phyloP scores from a whole-genome alignment of 2,888 invertebrate genomes.

The Panopea generosa region DNA sequence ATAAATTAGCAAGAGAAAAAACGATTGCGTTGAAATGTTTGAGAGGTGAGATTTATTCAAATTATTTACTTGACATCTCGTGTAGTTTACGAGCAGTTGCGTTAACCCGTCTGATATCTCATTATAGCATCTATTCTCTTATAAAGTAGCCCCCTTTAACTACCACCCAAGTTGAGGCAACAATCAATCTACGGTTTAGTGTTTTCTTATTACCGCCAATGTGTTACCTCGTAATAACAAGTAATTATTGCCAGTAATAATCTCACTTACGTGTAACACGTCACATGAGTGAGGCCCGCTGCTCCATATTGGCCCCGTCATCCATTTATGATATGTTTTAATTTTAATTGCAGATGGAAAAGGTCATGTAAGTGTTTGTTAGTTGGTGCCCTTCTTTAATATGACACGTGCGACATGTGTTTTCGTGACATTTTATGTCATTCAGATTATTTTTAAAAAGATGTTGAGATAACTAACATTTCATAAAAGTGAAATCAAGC shows the following conservation, averaged over 20 bases:
- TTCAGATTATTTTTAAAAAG: slow-evolving; percentile 8
- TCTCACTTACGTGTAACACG: slow-evolving; percentile 2
- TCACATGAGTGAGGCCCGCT: background rate
- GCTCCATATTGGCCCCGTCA: slow-evolving; percentile 15
- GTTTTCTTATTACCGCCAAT: slow-evolving; percentile 44
- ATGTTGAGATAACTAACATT: background rate
- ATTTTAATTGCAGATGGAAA: too few species aligned
- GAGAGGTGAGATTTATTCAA: too few species aligned
- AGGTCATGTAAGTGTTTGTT: too few species aligned
- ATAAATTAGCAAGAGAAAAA: too few species aligned
- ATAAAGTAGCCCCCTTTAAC: slow-evolving; percentile 2
- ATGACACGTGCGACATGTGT: too few species aligned
- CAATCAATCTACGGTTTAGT: slow-evolving; percentile 29
- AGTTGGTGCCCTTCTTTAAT: too few species aligned
- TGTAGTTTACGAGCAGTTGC: too few species aligned
- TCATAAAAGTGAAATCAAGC: too few species aligned
- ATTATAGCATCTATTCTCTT: background rate
- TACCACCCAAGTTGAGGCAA: slow-evolving; percentile 44
- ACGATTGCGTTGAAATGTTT: too few species aligned
- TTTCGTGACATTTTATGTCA: slow-evolving; percentile 9
- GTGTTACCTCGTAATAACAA: slow-evolving; percentile 43
- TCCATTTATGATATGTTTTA: background rate
- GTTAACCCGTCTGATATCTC: too few species aligned
- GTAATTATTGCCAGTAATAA: slow-evolving; percentile 19
- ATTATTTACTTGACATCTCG: too few species aligned